Evolutionary conservation across 2,888 invertebrate genomes (phyloP).

Genomic region (Tortricodes alternella): DNA sequence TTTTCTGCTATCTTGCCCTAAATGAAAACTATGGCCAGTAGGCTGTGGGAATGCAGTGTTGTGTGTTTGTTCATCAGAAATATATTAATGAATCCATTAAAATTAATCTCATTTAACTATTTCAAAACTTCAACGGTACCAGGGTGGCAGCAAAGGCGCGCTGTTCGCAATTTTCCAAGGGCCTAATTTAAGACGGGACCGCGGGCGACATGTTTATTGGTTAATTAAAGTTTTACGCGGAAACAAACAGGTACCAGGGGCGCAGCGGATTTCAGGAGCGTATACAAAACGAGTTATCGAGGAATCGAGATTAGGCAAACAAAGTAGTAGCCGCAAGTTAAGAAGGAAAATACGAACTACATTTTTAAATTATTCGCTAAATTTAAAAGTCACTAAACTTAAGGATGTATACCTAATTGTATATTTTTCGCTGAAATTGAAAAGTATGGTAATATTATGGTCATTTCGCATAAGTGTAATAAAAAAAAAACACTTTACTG

Average conservation of each 20-base stretch:
- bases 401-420: neutral
- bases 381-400: too few species aligned
- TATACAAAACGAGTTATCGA: conserved; percentile 43
- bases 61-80: too few species aligned
- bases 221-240: conserved; percentile 82
- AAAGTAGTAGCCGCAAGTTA: conserved; percentile 15
- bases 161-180: conserved; percentile 39
- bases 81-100: too few species aligned
- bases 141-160: conserved; percentile 38
- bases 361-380: neutral
- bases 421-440: neutral
- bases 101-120: conserved; percentile 35
- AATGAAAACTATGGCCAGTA: too few species aligned
- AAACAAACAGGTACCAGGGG: conserved; percentile 66
- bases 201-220: conserved; percentile 79
- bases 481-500: too few species aligned
- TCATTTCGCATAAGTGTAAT: too few species aligned
- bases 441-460: too few species aligned
- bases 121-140: conserved; percentile 37
- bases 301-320: conserved; percentile 30
- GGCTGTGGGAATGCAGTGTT: too few species aligned
- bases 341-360: neutral
- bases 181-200: conserved; percentile 72
- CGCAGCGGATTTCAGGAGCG: conserved; percentile 49
- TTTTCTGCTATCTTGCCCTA: too few species aligned